Evolutionary conservation across 2,888 invertebrate species (phyloP), one percentile per base, ranked within the genome.

Genomic region (Papilio gigon): DNA sequence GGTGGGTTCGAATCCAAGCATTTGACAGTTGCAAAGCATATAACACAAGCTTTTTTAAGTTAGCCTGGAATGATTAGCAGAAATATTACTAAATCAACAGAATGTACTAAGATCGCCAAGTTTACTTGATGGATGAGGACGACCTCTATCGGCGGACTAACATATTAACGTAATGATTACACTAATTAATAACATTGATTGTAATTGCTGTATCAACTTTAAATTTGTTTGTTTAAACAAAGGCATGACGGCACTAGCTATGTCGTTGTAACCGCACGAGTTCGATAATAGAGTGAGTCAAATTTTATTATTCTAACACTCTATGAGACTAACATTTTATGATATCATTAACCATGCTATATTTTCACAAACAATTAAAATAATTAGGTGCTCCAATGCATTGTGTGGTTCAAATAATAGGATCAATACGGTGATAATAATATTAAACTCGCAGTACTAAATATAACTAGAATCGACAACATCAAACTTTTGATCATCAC

Each of bases 321-420:
- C 60, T 11, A n/a, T 60, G 50, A 61, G 44, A 67, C 68, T 65
- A 61, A 71, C 27, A 62, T 70, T 71, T 70, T 67, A 68, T 70
- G 65, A 65, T 68, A 67, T 60, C 69, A 68, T 68, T 70, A 73
- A 73, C 25, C 27, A 64, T 27, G 40, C 58, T 72, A 68, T 62
- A 71, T 71, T 63, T 68, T 68, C 67, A 70, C 65, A 70, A 69
- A 68, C 63, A 70, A 67, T 69, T 47, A 58, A 64, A 33, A n/a
- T 33, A 33, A 20, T 35, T 20, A 9, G 9, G 4, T n/a, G 6
- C 1, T 11, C 5, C 1, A 58, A 20, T 12, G 35, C 35, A 20
- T n/a, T 58, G 12, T 17, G 17, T 47, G 1, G 1, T 6, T 50
- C 27, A 50, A 50, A 44, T 40, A 40, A n/a, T 40, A 35, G n/a